These are phyloP conservation scores for Idaea aversata DNA, from an alignment of 2,888 invertebrate species.

Conservation along the genomic window DNA sequence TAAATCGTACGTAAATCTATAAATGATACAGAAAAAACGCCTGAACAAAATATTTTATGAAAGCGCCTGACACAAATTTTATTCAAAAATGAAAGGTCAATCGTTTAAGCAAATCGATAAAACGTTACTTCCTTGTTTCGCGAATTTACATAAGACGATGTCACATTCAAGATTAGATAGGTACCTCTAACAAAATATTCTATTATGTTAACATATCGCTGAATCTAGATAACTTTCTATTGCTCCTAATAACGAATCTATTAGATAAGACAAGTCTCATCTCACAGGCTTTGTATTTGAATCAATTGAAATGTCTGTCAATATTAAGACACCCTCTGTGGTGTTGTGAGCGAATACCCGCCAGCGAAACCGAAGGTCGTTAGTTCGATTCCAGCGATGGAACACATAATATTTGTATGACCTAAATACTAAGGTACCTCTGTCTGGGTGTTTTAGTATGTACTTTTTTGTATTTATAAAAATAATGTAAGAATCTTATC, in stretches of 20 bases:
- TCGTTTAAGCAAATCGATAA: constrained; percentile 25
- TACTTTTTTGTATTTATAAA: too few relatives aligned
- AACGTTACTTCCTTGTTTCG: constrained; percentile 32
- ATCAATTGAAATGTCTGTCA: background rate
- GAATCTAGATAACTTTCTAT: background rate
- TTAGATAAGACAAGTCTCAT: background rate
- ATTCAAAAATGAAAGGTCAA: constrained; percentile 24
- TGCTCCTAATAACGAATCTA: background rate
- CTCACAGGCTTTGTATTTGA: background rate
- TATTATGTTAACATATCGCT: background rate
- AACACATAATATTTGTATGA: too few relatives aligned
- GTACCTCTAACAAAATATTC: background rate
- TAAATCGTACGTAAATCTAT: background rate
- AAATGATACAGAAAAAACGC: background rate
- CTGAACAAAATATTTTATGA: constrained; percentile 12
- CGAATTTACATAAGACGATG: constrained; percentile 42
- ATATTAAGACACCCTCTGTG: background rate
- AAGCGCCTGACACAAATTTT: background rate
- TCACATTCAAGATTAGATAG: background rate
- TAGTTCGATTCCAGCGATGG: too few relatives aligned
- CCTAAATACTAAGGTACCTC: too few relatives aligned
- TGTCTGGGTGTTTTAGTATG: too few relatives aligned
- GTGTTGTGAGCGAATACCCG: too few relatives aligned
- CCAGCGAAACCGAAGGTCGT: too few relatives aligned
- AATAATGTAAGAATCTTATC: too few relatives aligned